Base-by-base conservation (phyloP, 2,888 invertebrate genomes). In the Actias luna region DNA sequence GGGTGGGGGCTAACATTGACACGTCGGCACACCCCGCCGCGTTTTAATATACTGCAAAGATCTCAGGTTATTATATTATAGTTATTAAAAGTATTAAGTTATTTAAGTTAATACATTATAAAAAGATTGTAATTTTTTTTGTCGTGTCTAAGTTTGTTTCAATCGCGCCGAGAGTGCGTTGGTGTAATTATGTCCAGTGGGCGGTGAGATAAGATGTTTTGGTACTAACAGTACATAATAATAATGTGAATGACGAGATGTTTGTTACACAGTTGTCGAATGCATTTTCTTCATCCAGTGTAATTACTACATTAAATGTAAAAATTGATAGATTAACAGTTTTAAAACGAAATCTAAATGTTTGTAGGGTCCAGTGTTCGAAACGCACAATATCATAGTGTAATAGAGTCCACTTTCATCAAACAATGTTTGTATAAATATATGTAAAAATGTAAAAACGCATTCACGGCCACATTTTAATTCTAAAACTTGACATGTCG, bases 81-180 rank as follows among this genome's bases (percentile, higher is more conserved):
- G 88, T 88, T 89, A 85, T 91, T 86, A 91, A 86, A 89, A 92
- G 91, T 92, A 92, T 92, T 92, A 91, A 92, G 92, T 92, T 92
- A 92, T 92, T 90, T 92, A 92, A 92, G 92, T 92, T 90, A 90
- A 90, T 85, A 55, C 55, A 27, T 55, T 29, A 89, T 88, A 89
- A n/a, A n/a, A 89, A 87, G 78, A 88, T 83, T 88, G 89, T 88
- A 89, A 86, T 86, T 84, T 87, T 90, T 89, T 89, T n/a, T n/a
- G n/a, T n/a, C n/a, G n/a, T n/a, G n/a, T n/a, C 84, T 89, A 90
- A 89, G 88, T 86, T 88, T 85, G 89, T 89, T 90, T 86, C 74
- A 85, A 85, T 83, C 80, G 84, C 71, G 84, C 84, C 83, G 14
- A 16, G 25, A 29, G 73, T 67, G 65, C 69, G 55, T 61, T 61